Evolutionary conservation across 2,113 vertebrate genomes (phyloP).

Genomic region (Notothenia rossii): DNA sequence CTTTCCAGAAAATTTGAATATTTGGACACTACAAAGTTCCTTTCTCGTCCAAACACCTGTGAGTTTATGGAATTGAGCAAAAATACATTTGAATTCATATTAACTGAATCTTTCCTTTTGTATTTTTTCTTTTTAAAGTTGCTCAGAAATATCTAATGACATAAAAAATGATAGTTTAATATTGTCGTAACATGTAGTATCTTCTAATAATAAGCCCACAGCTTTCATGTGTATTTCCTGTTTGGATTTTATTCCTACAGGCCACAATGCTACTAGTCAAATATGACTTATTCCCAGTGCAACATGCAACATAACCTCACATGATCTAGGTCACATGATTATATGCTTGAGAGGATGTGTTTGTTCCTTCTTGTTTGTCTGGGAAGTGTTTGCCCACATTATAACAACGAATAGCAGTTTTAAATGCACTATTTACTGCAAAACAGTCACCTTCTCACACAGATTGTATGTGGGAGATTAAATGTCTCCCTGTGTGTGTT

Average conservation of each 20-base stretch:
- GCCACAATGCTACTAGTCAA: neutral
- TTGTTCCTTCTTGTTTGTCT: constrained; percentile 7
- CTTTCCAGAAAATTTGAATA: too few relatives aligned
- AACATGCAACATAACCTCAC: constrained; percentile 2
- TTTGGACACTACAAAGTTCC: too few relatives aligned
- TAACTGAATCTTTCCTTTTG: too few relatives aligned
- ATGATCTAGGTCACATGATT: neutral
- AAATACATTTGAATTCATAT: too few relatives aligned
- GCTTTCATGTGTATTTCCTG: neutral
- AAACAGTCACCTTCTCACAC: constrained; percentile 55
- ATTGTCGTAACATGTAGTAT: neutral
- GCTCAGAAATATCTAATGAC: too few relatives aligned
- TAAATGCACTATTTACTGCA: constrained; percentile 59
- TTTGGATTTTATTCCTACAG: neutral
- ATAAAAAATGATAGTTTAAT: neutral
- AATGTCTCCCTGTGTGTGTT: constrained; percentile 40
- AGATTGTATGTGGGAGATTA: constrained; percentile 62
- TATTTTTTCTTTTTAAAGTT: too few relatives aligned
- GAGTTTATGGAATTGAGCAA: too few relatives aligned
- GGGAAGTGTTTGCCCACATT: constrained; percentile 41
- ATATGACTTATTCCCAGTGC: neutral
- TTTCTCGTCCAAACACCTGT: too few relatives aligned
- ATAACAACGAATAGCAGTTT: constrained; percentile 31
- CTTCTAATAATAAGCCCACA: neutral
- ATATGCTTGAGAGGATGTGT: neutral